Base-by-base conservation (phyloP, 2,113 vertebrate genomes). In the Tupaia chinensis region DNA sequence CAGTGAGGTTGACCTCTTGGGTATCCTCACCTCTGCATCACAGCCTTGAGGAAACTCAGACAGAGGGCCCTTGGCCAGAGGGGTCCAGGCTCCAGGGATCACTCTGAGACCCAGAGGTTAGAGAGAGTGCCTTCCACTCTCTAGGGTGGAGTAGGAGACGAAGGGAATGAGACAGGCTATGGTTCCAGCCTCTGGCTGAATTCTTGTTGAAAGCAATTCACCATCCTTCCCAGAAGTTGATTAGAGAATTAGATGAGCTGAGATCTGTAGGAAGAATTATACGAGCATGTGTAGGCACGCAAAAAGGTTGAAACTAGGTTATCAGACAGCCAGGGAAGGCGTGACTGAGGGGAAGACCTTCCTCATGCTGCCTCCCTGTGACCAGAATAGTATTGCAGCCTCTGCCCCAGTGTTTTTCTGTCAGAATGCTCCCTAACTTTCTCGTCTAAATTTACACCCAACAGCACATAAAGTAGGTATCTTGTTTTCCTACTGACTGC, bases 391-490 rank as follows among this genome's bases (percentile, higher is more conserved):
- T 8, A 2, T 15, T 9, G 2, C 11, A 13, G 6, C 74, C 8
- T 4, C 12, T 53, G 7, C 20, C 0, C n/a, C n/a, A 23, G 4
- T 2, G 0, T 58, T 29, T 78, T 2, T 65, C 34, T 79, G 34
- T 32, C 58, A 53, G 3, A 3, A 44, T 1, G 3, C 23, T 74
- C 44, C 20, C 6, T 14, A 63, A 9, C 20, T 74, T 29, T 9
- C 65, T 54, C 22, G 3, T 53, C 23, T 82, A 60, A 25, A 91
- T n/a, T 56, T 10, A n/a, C 1, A 81, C 7, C 6, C 29, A 69
- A 8, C 8, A 70, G 5, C 1, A 0, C 0, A 12, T 2, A 20
- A 53, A 11, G 16, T 14, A 56, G 5, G 3, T 34, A 0, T 0
- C 27, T 69, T 25, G 27, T 34, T 70, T 58, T 76, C 9, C 65